A percentile compares a stretch with the other conserved stretches of the same genome.
These are phyloP conservation scores for Pelobates cultripes DNA, from an alignment of 2,797 vertebrate genomes.

Conservation along the genomic window DNA sequence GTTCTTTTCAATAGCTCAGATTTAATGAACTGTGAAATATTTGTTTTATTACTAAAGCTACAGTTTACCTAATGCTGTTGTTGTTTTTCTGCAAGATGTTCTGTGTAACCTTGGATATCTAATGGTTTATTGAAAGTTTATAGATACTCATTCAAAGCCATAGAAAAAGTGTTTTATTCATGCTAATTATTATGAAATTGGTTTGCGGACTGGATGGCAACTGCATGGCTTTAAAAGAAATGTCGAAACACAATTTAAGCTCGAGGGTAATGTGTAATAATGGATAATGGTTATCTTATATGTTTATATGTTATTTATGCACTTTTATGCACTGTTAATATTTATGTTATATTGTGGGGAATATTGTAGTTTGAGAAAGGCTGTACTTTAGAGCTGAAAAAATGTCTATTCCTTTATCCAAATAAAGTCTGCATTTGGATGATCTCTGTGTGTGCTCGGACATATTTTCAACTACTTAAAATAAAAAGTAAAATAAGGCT, in stretches of 20 bases:
- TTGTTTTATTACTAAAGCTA: conserved; percentile 73
- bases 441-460: too few relatives aligned
- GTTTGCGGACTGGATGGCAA: neutral
- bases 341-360: too few relatives aligned
- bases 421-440: too few relatives aligned
- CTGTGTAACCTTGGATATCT: conserved; percentile 36
- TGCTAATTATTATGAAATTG: conserved; percentile 13
- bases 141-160: conserved; percentile 15
- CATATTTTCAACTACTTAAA: too few relatives aligned
- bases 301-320: too few relatives aligned
- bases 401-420: too few relatives aligned
- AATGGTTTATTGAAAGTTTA: conserved; percentile 42
- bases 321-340: too few relatives aligned
- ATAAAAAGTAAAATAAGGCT: too few relatives aligned
- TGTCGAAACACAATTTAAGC: neutral
- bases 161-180: conserved; percentile 17
- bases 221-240: neutral
- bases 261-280: too few relatives aligned
- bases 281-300: too few relatives aligned
- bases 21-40: conserved; percentile 78
- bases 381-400: too few relatives aligned
- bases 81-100: conserved; percentile 47
- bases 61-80: conserved; percentile 65
- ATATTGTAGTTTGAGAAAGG: too few relatives aligned
- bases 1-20: conserved; percentile 75